These are phyloP conservation scores for Merluccius polli DNA, from an alignment of 2,797 vertebrate genomes.

Conservation along the genomic window DNA sequence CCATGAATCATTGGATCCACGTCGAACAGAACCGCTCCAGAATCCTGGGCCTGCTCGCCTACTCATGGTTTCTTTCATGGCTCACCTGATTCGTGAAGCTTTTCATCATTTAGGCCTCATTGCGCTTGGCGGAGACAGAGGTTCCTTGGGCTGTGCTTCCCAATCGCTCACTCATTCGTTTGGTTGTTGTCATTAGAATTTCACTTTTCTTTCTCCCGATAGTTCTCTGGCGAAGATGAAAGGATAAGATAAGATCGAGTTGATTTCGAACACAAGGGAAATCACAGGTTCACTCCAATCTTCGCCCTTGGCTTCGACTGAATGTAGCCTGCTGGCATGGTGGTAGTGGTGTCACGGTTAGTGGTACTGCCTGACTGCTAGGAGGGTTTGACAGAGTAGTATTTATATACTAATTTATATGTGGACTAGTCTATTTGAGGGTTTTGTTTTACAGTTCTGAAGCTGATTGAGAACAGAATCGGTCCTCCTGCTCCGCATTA, in stretches of 20 bases:
- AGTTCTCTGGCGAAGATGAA: not conserved
- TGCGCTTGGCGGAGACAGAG: slow-evolving; percentile 62
- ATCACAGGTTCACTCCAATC: no score
- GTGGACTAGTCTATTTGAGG: not conserved
- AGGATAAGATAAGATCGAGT: not conserved
- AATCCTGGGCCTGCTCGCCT: slow-evolving; percentile 58
- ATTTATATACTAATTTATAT: not conserved
- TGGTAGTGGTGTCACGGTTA: not conserved
- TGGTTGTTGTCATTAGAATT: not conserved
- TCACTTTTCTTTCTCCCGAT: not conserved
- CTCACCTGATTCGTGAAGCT: slow-evolving; percentile 66
- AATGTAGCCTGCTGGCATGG: no score
- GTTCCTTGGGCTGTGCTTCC: slow-evolving; percentile 57
- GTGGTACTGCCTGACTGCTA: not conserved
- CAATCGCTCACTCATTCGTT: slow-evolving; percentile 34
- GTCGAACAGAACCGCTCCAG: slow-evolving; percentile 53
- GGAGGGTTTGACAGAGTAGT: not conserved
- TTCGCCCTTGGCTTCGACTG: no score
- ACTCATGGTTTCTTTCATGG: slow-evolving; percentile 68
- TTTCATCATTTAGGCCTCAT: slow-evolving; percentile 68
- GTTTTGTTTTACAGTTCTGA: not conserved
- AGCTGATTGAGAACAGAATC: slow-evolving; percentile 3
- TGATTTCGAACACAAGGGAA: no score
- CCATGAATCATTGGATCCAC: slow-evolving; percentile 33
- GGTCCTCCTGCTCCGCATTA: not conserved